Evolutionary conservation across 2,113 vertebrate genomes (phyloP), one percentile per base, ranked within the genome.

Genomic region (Falco punctatus): DNA sequence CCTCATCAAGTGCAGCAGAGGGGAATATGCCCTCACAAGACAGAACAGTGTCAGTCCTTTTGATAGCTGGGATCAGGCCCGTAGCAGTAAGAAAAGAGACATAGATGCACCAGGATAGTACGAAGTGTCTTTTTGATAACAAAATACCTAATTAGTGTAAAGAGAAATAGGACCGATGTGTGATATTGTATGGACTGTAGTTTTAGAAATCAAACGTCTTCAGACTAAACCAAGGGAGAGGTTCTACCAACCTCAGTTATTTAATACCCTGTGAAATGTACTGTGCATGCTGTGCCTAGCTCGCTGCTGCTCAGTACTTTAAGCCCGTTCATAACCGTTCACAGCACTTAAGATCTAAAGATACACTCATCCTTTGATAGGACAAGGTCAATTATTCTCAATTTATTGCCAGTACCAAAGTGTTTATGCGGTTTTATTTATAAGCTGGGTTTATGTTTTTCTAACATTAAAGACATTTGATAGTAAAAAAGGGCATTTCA

Each of bases 331-430:
- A 71, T 91, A 97, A 81, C 94, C 40, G 17, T 92, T 97, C 90
- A 66, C 88, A 92, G 86, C 92, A 80, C 89, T 97, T 93, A 90
- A 94, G 73, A 93, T 96, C 95, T 97, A 96, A 97, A 97, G 95
- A 93, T 95, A 97, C 71, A 95, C 97, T 91, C 96, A 98, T 97
- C 95, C 81, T 98, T 97, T 97, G 92, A 97, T 95, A 95, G 92
- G 95, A 98, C 95, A 92, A 98, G 95, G 97, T 97, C 95, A 98
- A 91, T 98, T 98, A 94, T 98, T 97, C 92, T 96, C 93, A 92
- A 97, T 97, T 94, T 97, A 97, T 96, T 98, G 92, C 82, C 15
- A 30, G 72, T 90, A 81, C 81, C 95, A 44, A 93, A 86, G 91
- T 72, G 32, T 97, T 98, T 96, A 93, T 97, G 84, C 15, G 33